Evolutionary conservation across 2,888 invertebrate genomes (phyloP).

Genomic region (Spodoptera exigua): DNA sequence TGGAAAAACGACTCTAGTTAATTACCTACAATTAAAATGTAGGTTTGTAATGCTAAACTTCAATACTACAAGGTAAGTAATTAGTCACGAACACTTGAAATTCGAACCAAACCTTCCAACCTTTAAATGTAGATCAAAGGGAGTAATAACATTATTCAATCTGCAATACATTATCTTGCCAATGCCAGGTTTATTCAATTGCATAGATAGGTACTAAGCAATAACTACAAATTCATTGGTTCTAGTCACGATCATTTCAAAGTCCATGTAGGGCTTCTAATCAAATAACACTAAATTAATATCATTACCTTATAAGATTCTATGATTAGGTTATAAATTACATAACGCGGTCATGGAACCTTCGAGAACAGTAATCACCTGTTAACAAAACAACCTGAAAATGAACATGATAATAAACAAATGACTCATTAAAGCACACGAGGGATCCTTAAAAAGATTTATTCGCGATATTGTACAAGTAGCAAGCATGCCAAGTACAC

Average conservation of each 20-base stretch:
- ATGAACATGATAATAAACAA: constrained; percentile 36
- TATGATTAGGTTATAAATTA: constrained; percentile 46
- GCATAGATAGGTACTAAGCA: constrained; percentile 1
- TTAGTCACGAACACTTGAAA: too few relatives aligned
- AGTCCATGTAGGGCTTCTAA: constrained; percentile 21
- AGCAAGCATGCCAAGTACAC: constrained; percentile 68
- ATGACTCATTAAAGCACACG: constrained; percentile 39
- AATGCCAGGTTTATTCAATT: constrained; percentile 11
- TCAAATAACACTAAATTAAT: constrained; percentile 35
- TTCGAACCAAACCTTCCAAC: neutral
- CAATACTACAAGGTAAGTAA: too few relatives aligned
- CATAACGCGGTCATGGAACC: constrained; percentile 43
- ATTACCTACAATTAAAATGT: too few relatives aligned
- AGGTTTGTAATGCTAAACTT: too few relatives aligned
- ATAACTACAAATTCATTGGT: constrained; percentile 19
- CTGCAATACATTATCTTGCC: constrained; percentile 13
- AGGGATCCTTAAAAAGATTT: constrained; percentile 61
- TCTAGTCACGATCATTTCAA: constrained; percentile 20
- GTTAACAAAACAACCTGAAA: constrained; percentile 28
- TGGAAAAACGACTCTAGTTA: too few relatives aligned
- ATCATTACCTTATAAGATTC: constrained; percentile 29
- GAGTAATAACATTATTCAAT: constrained; percentile 23
- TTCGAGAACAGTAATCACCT: constrained; percentile 16
- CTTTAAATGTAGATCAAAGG: constrained; percentile 4
- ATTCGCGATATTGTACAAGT: constrained; percentile 65